Evolutionary conservation across 2,888 invertebrate genomes (phyloP).

Genomic region (Nemotelus nigrinus): DNA sequence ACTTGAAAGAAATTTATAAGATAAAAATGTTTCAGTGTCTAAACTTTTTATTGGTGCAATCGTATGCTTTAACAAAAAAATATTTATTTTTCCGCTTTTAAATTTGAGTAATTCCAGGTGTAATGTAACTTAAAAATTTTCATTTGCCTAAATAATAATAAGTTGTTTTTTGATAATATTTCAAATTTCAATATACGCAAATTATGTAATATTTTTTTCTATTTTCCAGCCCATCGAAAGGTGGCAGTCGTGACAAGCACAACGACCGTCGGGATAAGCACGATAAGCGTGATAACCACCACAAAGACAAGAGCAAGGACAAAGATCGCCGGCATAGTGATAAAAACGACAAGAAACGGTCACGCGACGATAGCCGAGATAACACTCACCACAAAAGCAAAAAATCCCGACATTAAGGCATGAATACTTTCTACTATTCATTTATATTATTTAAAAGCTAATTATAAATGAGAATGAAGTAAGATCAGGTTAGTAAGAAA

Average conservation of each 20-base stretch:
- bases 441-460: slow-evolving; percentile 12
- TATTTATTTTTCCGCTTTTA: too few species aligned
- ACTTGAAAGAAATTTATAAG: too few species aligned
- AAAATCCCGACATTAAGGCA: slow-evolving; percentile 68
- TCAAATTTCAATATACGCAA: not conserved
- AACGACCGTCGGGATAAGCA: slow-evolving; percentile 63
- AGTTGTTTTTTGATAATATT: too few species aligned
- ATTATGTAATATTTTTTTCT: slow-evolving; percentile 9
- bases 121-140: too few species aligned
- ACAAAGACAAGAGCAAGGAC: slow-evolving; percentile 47
- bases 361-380: slow-evolving; percentile 80
- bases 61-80: too few species aligned
- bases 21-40: too few species aligned
- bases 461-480: not conserved
- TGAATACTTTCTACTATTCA: not conserved
- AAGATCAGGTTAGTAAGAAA: not conserved
- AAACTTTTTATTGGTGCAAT: too few species aligned
- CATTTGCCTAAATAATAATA: too few species aligned
- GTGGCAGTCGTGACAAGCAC: slow-evolving; percentile 65
- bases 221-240: slow-evolving; percentile 60
- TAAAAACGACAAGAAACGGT: slow-evolving; percentile 72
- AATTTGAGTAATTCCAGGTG: too few species aligned
- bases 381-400: slow-evolving; percentile 72
- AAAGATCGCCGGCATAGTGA: slow-evolving; percentile 46
- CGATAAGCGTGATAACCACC: slow-evolving; percentile 49